These are phyloP conservation scores for Caenorhabditis parvicauda DNA, from an alignment of 2,888 invertebrate species.

Conservation along the genomic window DNA sequence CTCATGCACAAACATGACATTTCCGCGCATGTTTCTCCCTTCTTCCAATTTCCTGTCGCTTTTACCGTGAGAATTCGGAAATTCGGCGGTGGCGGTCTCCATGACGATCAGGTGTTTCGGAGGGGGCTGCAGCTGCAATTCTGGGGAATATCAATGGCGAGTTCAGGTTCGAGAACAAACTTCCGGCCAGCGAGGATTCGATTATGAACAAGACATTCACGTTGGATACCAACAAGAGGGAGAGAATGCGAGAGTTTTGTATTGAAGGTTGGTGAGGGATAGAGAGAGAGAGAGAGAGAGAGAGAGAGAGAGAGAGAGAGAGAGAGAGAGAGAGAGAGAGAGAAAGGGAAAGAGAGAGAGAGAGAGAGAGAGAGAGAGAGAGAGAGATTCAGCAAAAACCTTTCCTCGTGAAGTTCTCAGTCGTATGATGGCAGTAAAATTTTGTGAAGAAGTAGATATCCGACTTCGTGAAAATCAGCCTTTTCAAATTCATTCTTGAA, in stretches of 20 bases:
- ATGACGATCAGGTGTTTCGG: not conserved
- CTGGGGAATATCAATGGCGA: too few species aligned
- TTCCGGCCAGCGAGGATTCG: slow-evolving; percentile 36
- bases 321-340: too few species aligned
- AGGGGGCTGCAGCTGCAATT: too few species aligned
- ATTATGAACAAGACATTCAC: slow-evolving; percentile 35
- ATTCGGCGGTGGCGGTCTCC: not conserved
- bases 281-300: too few species aligned
- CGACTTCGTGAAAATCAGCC: not conserved
- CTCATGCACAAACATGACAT: too few species aligned
- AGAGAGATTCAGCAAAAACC: too few species aligned
- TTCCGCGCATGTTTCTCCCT: not conserved
- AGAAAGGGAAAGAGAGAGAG: not conserved
- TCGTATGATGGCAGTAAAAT: not conserved
- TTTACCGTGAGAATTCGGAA: not conserved
- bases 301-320: too few species aligned
- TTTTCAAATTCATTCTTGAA: not conserved
- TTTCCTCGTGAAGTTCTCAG: too few species aligned
- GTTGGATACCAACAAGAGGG: slow-evolving; percentile 26
- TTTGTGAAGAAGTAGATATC: not conserved
- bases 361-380: not conserved
- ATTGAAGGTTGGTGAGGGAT: slow-evolving; percentile 20
- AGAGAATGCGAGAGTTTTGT: slow-evolving; percentile 24
- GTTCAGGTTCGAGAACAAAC: slow-evolving; percentile 30
- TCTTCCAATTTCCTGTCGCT: slow-evolving; percentile 1